Base-by-base conservation (phyloP, 2,888 invertebrate genomes). In the Synanthedon andrenaeformis region DNA sequence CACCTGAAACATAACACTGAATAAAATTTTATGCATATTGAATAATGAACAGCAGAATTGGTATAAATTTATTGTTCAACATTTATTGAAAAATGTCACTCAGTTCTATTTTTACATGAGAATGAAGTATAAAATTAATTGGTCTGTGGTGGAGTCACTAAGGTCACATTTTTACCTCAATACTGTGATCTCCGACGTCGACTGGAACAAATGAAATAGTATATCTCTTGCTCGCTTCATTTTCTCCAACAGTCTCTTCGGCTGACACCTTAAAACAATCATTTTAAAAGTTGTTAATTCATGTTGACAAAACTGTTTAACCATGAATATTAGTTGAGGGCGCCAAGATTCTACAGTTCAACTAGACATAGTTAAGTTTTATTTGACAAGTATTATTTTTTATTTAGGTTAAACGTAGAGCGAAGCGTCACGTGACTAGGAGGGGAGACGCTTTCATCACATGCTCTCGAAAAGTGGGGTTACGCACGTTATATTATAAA, bases 181-280 rank as follows among this genome's bases (percentile, higher is more conserved):
- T 94, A 60, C 96, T 96, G 73, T 97, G 96, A 80, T 98, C 98
- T 42, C 97, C 96, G 53, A 97, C 96, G 76, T 96, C 96, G 51
- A 93, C 90, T 1, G 96, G 96, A 6, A 94, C 94, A 66, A 96
- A 96, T 52, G 91, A 90, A 10, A 91, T 85, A 12, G 89, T 90
- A 61, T 89, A 91, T 54, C 90, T 82, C 60, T 87, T 86, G 65
- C 87, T 87, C 11, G 85, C 78, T 64, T 87, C 87, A 60, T 86
- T 86, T 59, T 87, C 87, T 2, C 85, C 86, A 1, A 84, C 72
- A 0, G 85, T 84, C 53, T 87, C 87, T 65, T 87, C 87, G 17
- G 87, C 84, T 14, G 85, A 84, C 52, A 87, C 82, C 85, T 85
- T 57, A 1, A 57, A 56, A 4, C n/a, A 58, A 53, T 23, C 4